Conservation (phyloP, 2,797 vertebrate genomes). For the Coendou prehensilis region DNA sequence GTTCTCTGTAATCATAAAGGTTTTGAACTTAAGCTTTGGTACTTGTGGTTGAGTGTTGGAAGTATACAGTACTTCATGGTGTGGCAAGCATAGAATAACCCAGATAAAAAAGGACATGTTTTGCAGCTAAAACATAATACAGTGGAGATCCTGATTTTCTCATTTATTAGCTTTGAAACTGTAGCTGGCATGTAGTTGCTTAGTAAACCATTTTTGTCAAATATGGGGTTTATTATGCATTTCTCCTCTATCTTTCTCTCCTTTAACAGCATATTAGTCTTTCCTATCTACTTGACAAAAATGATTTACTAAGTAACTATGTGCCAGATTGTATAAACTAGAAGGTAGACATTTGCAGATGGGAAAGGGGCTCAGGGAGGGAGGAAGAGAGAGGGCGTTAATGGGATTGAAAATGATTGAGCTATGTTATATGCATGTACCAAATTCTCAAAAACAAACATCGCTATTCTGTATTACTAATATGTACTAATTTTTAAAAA, state of each 20-base stretch:
- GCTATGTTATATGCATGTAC: not conserved
- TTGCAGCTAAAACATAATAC: not conserved
- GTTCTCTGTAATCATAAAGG: not conserved
- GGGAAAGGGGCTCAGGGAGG: not conserved
- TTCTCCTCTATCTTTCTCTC: constrained; percentile 28
- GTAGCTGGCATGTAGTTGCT: too few species aligned
- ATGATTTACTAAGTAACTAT: constrained; percentile 29
- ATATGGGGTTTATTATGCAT: constrained; percentile 17
- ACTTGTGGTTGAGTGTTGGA: not conserved
- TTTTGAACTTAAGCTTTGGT: not conserved
- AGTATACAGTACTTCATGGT: not conserved
- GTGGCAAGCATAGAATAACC: not conserved
- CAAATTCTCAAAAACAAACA: not conserved
- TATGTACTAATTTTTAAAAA: not conserved
- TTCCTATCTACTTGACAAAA: constrained; percentile 30
- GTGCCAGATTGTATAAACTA: not conserved
- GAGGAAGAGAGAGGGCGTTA: not conserved
- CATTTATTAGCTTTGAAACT: not conserved
- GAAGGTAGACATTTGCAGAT: not conserved
- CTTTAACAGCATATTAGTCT: not conserved
- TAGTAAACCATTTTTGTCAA: not conserved
- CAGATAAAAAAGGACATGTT: not conserved
- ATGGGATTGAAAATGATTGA: not conserved
- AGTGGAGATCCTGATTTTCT: not conserved
- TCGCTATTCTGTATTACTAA: not conserved